Conservation (phyloP, 37 sponge, comb jelly and placozoan genomes). For the Haliclona indistincta region DNA sequence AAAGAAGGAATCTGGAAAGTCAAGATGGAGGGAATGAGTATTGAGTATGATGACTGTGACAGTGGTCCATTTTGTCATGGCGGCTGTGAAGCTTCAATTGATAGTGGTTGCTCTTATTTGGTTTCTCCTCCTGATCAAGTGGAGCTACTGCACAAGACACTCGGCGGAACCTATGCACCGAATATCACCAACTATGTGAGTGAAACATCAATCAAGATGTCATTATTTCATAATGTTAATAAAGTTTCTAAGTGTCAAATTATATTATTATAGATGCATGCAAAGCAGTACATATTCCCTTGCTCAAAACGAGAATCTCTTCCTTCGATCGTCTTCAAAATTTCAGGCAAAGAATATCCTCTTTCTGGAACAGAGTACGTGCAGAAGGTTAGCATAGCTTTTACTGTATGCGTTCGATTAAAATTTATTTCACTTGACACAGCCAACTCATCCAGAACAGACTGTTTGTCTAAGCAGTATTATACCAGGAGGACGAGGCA, state of each 20-base stretch:
- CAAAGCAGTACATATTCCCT: constrained; percentile 53
- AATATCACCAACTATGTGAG: neutral
- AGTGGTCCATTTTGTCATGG: neutral
- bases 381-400: too few species aligned
- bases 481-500: constrained; percentile 77
- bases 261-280: neutral
- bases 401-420: too few species aligned
- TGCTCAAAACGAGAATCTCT: constrained; percentile 58
- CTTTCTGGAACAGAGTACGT: constrained; percentile 74
- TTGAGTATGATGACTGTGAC: neutral
- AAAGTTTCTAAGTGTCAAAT: too few species aligned
- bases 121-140: too few species aligned
- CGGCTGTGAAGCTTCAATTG: neutral
- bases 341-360: constrained; percentile 41
- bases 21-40: too few species aligned
- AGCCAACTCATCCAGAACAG: constrained; percentile 42
- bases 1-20: too few species aligned
- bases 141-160: too few species aligned
- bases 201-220: too few species aligned
- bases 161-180: too few species aligned
- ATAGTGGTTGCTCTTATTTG: neutral
- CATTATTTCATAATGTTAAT: too few species aligned
- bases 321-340: constrained; percentile 65
- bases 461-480: constrained; percentile 85
- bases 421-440: too few species aligned